These are phyloP conservation scores for Mastomys coucha DNA, from an alignment of 2,113 vertebrate species.

Conservation along the genomic window DNA sequence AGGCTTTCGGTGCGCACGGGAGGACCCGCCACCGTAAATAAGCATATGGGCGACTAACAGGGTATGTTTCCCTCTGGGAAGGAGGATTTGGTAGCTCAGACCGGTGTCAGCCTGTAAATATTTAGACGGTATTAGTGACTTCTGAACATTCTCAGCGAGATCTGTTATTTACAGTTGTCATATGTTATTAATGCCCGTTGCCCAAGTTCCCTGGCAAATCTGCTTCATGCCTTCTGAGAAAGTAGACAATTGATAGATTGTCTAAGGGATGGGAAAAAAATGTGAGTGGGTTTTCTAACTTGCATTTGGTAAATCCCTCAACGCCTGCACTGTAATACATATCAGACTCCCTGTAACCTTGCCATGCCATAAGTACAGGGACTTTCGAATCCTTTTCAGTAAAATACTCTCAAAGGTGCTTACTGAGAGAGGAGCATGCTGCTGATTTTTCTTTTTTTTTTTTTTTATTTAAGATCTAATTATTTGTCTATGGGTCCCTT, in stretches of 20 bases:
- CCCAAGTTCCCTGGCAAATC: conserved; percentile 86
- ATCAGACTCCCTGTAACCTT: conserved; percentile 65
- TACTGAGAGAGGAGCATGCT: conserved; percentile 17
- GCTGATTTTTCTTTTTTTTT: neutral
- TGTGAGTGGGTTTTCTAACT: conserved; percentile 85
- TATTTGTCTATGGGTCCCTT: neutral
- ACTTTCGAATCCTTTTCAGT: conserved; percentile 55
- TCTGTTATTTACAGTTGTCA: conserved; percentile 89
- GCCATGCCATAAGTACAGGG: conserved; percentile 12
- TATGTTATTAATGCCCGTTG: conserved; percentile 88
- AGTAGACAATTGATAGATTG: conserved; percentile 90
- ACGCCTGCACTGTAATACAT: conserved; percentile 27
- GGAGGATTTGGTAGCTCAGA: conserved; percentile 80
- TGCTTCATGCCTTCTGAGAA: conserved; percentile 86
- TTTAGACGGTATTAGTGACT: conserved; percentile 89
- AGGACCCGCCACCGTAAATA: conserved; percentile 81
- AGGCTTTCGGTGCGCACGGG: conserved; percentile 80
- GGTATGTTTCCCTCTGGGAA: conserved; percentile 74
- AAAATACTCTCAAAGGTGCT: conserved; percentile 7
- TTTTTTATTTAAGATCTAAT: conserved; percentile 57
- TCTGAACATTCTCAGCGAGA: conserved; percentile 84
- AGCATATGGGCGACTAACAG: conserved; percentile 82
- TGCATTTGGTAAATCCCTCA: conserved; percentile 65
- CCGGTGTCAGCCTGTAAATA: conserved; percentile 88
- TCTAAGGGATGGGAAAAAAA: conserved; percentile 85